These are phyloP conservation scores for Limosa lapponica DNA, from an alignment of 2,797 vertebrate species.

Conservation along the genomic window DNA sequence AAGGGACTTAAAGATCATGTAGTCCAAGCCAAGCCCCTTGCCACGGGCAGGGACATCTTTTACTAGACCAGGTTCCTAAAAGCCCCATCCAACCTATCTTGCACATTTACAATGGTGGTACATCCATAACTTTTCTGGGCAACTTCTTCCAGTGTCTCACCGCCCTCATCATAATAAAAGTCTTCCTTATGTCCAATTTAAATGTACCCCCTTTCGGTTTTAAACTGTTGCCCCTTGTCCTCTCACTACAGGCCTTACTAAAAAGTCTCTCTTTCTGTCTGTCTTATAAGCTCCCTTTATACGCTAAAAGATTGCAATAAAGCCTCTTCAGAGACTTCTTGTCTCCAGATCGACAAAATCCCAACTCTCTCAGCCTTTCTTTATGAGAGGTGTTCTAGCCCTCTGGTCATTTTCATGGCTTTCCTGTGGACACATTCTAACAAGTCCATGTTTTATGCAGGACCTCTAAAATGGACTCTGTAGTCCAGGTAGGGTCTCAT, in stretches of 20 bases:
- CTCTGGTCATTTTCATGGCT: neutral
- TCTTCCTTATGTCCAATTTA: neutral
- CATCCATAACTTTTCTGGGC: no score
- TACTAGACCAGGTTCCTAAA: neutral
- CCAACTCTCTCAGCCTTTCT: neutral
- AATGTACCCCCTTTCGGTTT: neutral
- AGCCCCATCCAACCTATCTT: neutral
- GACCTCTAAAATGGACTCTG: rapidly evolving
- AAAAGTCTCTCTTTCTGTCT: neutral
- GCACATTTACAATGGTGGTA: neutral
- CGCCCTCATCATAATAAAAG: neutral
- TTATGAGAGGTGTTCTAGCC: neutral
- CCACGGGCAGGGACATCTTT: neutral
- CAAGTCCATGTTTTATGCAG: neutral
- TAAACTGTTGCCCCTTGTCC: neutral
- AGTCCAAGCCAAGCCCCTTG: neutral
- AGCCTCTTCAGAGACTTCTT: rapidly evolving
- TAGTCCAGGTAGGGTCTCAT: no score
- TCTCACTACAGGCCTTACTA: neutral
- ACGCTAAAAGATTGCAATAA: neutral
- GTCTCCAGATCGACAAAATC: neutral
- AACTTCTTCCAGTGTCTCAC: neutral
- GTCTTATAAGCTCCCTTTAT: neutral
- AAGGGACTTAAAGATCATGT: neutral
- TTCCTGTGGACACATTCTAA: neutral